Base-by-base conservation (phyloP, 1,140 invertebrate genomes). In the Zaprionus gabonicus region DNA sequence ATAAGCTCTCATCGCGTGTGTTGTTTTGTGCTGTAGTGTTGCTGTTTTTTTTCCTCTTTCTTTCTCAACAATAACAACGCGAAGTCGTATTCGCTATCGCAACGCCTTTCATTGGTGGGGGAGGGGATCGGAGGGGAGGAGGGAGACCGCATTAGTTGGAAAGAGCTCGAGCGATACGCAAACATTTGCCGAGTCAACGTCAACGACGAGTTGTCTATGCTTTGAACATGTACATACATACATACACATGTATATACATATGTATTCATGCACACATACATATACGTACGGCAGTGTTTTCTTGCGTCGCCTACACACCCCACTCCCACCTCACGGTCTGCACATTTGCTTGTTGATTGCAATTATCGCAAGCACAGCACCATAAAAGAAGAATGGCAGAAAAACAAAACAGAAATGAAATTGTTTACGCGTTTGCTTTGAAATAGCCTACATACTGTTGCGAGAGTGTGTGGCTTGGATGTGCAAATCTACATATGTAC, bases 361-460 rank as follows among this genome's bases (percentile, higher is more conserved):
- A 80, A 86, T 87, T 86, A 86, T 73, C 78, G 72, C 71, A 81
- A 71, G 78, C 80, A 74, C 59, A 87, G 71, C 73, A 44, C 68
- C 69, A 80, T 83, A 78, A 78, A 82, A 73, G 71, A 78, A 85
- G 70, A 82, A 70, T 41, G 72, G 68, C 62, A 80, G 31, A 70
- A 73, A 56, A 70, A 46, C 66, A 41, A 83, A 73, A 83, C 65
- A 80, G 64, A 83, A 86, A 85, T 78, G 66, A 75, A 73, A 74
- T 83, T 86, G 80, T 87, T 86, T 86, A 87, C 80, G 82, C 77
- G 69, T 88, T 86, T 81, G 76, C 81, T 80, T 72, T 56, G 36
- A 75, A 67, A 68, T 67, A 65, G 41, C 38, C 2, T 46, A 49
- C 25, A 56, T 38, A 69, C 10, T 20, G 20, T 51, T 51, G 9